Evolutionary conservation across 2,797 vertebrate species (phyloP).

Genomic region (Melanotaenia pygmaea): DNA sequence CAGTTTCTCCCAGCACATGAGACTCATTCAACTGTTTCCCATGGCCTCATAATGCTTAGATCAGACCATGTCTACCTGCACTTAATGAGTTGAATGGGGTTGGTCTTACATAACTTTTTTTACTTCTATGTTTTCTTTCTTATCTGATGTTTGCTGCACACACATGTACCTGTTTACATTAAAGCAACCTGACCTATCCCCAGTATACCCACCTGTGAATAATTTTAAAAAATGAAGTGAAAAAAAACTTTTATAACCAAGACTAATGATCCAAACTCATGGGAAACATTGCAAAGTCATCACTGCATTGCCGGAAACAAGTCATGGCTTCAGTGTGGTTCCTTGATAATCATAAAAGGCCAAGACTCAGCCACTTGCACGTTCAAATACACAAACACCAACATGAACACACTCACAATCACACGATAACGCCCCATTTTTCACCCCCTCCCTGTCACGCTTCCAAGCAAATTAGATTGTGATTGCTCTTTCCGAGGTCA

Average conservation of each 20-base stretch:
- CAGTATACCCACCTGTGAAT: neutral
- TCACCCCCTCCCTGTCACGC: conserved; percentile 62
- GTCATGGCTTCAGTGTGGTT: conserved; percentile 4
- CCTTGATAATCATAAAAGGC: conserved; percentile 13
- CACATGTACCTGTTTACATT: neutral
- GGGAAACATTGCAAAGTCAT: conserved; percentile 7
- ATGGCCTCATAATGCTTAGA: neutral
- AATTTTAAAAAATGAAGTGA: neutral
- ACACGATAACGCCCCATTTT: conserved; percentile 56
- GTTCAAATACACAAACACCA: conserved; percentile 17
- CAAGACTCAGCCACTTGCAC: conserved; percentile 4
- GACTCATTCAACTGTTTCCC: neutral
- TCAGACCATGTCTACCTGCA: neutral
- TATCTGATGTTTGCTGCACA: neutral
- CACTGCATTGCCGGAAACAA: neutral
- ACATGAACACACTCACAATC: conserved; percentile 24
- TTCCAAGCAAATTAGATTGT: conserved; percentile 80
- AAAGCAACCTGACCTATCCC: neutral
- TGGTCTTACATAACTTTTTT: too few species aligned
- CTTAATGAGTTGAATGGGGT: too few species aligned
- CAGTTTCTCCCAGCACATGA: neutral
- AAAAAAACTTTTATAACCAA: neutral
- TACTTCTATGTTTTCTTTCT: neutral
- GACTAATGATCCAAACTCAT: conserved; percentile 15
- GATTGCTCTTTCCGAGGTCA: conserved; percentile 82